A percentile compares a stretch with the other conserved stretches of the same genome.
Evolutionary conservation across 2,113 vertebrate species (phyloP).

Genomic region (Trochalopteron elliotii): DNA sequence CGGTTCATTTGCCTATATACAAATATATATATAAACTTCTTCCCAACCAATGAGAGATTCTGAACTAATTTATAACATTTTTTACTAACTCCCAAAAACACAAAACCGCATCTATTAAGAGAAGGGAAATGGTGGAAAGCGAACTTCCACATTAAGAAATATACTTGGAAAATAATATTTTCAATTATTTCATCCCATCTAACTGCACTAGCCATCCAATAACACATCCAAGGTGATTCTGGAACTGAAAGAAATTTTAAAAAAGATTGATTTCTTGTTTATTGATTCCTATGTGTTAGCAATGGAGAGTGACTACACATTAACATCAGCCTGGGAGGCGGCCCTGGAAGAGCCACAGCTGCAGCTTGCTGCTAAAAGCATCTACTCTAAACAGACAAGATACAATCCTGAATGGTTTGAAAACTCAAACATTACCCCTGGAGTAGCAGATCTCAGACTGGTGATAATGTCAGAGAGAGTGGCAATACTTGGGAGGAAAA

Average conservation of each 20-base stretch:
- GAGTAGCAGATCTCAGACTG: neutral
- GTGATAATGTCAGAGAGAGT: neutral
- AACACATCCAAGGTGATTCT: neutral
- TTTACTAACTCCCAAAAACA: neutral
- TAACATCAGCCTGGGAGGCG: neutral
- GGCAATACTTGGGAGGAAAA: neutral
- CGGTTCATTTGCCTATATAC: neutral
- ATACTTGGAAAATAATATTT: neutral
- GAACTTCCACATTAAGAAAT: neutral
- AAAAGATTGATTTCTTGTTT: neutral
- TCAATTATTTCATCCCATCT: neutral
- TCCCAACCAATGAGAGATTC: neutral
- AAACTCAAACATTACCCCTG: neutral
- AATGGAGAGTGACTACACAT: neutral
- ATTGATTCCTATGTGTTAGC: neutral
- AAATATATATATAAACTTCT: neutral
- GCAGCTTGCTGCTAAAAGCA: neutral
- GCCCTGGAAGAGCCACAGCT: neutral
- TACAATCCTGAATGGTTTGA: neutral
- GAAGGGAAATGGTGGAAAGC: neutral
- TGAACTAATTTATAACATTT: neutral
- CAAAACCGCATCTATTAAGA: neutral
- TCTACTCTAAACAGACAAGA: neutral
- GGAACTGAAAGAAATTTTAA: neutral
- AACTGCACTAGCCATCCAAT: neutral